Evolutionary conservation across 2,888 invertebrate species (phyloP).

Genomic region (Elaeidobius kamerunicus): DNA sequence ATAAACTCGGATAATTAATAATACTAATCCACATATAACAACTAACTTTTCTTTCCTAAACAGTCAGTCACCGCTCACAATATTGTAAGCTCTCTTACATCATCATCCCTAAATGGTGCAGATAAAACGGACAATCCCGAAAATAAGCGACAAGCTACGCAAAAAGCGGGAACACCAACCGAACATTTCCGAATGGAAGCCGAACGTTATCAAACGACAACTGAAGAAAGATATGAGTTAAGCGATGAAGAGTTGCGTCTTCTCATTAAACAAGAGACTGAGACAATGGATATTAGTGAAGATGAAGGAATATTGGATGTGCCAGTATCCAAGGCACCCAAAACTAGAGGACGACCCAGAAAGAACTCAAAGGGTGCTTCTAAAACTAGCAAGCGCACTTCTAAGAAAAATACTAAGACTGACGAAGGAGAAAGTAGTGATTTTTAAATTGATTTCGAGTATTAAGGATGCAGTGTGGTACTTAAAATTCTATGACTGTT

Average conservation of each 20-base stretch:
- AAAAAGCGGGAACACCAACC: background rate
- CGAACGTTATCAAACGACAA: background rate
- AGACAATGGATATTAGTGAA: conserved; percentile 28
- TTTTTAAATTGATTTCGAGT: conserved; percentile 18
- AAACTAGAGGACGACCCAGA: conserved; percentile 12
- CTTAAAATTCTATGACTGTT: background rate
- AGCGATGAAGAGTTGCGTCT: background rate
- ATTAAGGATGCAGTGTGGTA: background rate
- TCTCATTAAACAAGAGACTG: background rate
- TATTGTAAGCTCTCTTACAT: conserved; percentile 10
- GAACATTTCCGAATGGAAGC: background rate
- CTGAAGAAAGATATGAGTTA: background rate
- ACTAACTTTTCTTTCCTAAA: conserved; percentile 9
- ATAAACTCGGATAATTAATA: conserved; percentile 8
- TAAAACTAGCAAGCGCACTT: conserved; percentile 9
- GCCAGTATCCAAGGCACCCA: conserved; percentile 11
- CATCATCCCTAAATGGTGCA: background rate
- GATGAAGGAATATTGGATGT: conserved; percentile 38
- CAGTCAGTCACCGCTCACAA: conserved; percentile 21
- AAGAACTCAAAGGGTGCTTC: conserved; percentile 11
- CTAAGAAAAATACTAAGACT: conserved; percentile 20
- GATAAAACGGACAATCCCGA: conserved; percentile 11
- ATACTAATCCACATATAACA: conserved; percentile 12
- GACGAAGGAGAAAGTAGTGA: conserved; percentile 23
- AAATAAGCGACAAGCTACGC: background rate